These are phyloP conservation scores for Sclerurus mexicanus DNA, from an alignment of 2,113 vertebrate species.

Conservation along the genomic window DNA sequence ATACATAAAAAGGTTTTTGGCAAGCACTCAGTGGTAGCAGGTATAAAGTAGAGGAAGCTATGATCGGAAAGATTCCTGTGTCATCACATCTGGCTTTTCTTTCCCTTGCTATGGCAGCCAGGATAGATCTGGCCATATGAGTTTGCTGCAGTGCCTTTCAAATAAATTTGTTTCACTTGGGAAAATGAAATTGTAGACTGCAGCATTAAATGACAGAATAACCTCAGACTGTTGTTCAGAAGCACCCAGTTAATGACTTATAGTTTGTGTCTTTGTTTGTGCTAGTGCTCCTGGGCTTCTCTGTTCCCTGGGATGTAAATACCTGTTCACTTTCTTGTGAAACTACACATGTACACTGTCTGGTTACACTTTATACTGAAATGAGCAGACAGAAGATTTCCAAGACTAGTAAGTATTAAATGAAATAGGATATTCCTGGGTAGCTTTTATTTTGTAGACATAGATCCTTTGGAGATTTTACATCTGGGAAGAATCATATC, in stretches of 20 bases:
- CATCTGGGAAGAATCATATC: conserved; percentile 40
- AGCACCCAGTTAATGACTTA: background rate
- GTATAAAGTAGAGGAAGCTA: background rate
- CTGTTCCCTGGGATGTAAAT: background rate
- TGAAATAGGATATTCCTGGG: conserved; percentile 50
- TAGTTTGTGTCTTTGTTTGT: background rate
- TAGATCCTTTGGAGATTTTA: background rate
- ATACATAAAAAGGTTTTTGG: background rate
- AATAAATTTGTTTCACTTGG: background rate
- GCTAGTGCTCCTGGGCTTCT: background rate
- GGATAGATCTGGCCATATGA: background rate
- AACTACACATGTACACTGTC: background rate
- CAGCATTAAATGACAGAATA: background rate
- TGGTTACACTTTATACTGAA: conserved; percentile 29
- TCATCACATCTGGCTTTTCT: background rate
- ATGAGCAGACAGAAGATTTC: background rate
- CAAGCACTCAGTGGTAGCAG: background rate
- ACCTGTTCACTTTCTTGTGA: background rate
- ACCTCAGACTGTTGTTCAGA: background rate
- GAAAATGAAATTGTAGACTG: background rate
- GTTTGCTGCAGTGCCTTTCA: background rate
- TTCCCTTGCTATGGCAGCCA: background rate
- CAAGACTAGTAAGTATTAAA: conserved; percentile 20
- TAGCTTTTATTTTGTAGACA: conserved; percentile 23
- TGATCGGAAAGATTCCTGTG: background rate